These are phyloP conservation scores for Myotis brandtii DNA, from an alignment of 2,113 vertebrate species.

Conservation along the genomic window DNA sequence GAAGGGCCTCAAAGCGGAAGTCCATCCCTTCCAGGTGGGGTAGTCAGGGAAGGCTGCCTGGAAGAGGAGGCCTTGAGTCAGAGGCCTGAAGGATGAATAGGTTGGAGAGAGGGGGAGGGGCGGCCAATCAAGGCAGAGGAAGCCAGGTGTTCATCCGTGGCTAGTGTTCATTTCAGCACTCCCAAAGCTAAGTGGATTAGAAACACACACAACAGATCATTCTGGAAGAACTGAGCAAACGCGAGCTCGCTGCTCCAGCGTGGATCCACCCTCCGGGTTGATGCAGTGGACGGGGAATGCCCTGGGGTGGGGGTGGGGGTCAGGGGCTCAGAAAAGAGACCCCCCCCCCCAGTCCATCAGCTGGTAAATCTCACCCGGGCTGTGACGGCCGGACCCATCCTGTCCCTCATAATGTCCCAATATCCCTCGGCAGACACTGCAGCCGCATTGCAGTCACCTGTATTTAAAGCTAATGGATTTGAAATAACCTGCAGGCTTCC, in stretches of 20 bases:
- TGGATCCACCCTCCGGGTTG: neutral
- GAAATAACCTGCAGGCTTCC: conserved; percentile 93
- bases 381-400: conserved; percentile 85
- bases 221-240: neutral
- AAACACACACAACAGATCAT: neutral
- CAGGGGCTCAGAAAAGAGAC: neutral
- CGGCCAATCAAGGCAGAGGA: neutral
- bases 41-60: conserved; percentile 16
- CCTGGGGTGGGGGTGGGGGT: neutral
- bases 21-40: accelerated
- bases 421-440: conserved; percentile 89
- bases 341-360: conserved; percentile 12
- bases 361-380: conserved; percentile 82
- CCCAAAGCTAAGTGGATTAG: neutral
- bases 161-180: neutral
- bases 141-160: neutral
- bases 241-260: neutral
- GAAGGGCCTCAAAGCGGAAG: neutral
- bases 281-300: no score
- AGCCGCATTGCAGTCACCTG: conserved; percentile 93
- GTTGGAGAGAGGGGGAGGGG: no score
- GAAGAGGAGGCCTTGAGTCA: neutral
- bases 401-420: conserved; percentile 85
- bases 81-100: neutral
- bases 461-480: conserved; percentile 97